Conservation (phyloP, 2,888 invertebrate species). For the Chorisops tibialis region DNA sequence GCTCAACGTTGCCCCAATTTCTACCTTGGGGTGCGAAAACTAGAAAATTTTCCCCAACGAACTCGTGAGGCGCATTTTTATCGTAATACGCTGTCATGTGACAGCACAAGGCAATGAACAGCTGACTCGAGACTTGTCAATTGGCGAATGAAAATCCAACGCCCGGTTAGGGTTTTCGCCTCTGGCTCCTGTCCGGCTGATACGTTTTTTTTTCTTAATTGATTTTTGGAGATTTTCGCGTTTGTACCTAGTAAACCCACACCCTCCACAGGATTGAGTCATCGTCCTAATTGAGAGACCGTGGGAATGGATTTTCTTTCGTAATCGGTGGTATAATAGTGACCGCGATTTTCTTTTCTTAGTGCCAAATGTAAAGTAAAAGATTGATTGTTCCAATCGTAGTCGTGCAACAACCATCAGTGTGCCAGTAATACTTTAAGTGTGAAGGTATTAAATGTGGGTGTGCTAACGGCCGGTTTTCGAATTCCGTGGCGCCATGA, state of each 20-base stretch:
- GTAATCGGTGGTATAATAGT: no score
- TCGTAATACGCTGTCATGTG: constrained; percentile 52
- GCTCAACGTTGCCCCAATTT: neutral
- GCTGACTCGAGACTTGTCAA: constrained; percentile 43
- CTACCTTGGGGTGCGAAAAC: neutral
- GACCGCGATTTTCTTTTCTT: no score
- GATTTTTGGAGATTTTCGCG: constrained; percentile 1
- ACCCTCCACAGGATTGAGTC: neutral
- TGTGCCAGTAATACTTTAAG: no score
- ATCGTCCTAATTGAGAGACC: neutral
- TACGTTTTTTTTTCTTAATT: neutral
- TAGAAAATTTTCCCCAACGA: constrained; percentile 30
- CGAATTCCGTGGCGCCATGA: no score
- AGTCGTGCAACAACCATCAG: no score
- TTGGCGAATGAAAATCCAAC: neutral
- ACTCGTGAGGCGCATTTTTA: constrained; percentile 49
- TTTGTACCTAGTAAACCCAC: neutral
- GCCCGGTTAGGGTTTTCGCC: neutral
- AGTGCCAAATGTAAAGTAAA: no score
- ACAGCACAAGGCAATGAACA: constrained; percentile 48
- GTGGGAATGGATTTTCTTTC: no score
- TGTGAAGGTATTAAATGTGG: no score
- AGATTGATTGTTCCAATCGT: no score
- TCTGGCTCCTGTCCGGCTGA: neutral
- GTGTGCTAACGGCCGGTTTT: no score